phyloP scores from a whole-genome alignment of 2,797 vertebrate genomes.

The Sebastes diaconus region DNA sequence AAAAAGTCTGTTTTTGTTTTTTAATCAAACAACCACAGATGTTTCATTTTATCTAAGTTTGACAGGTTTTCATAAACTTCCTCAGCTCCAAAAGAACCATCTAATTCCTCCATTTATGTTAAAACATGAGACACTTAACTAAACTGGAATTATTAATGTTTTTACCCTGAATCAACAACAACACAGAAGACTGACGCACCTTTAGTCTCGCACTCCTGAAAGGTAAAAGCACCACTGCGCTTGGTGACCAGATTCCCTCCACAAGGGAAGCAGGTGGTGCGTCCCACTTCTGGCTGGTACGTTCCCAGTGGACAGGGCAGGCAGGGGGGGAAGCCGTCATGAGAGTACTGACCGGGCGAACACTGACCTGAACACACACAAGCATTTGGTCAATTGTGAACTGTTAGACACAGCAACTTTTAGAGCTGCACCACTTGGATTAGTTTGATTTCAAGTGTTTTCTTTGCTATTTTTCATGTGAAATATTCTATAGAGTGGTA shows the following conservation, averaged over 20 bases:
- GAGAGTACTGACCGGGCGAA: conserved; percentile 89
- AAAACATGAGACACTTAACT: not conserved
- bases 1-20: not conserved
- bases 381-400: not conserved
- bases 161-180: not conserved
- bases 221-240: conserved; percentile 83
- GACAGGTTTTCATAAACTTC: conserved; percentile 8
- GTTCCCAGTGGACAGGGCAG: conserved; percentile 87
- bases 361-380: conserved; percentile 88
- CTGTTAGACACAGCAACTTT: not conserved
- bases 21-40: conserved; percentile 3
- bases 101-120: not conserved
- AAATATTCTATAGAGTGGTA: not conserved
- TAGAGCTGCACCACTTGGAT: not conserved
- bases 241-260: conserved; percentile 90
- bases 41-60: conserved; percentile 18
- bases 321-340: conserved; percentile 92
- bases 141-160: not conserved
- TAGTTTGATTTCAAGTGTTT: not conserved
- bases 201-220: conserved; percentile 97
- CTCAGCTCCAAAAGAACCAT: not conserved
- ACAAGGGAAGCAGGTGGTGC: conserved; percentile 91
- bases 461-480: not conserved
- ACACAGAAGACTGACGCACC: conserved; percentile 77
- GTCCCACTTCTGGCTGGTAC: conserved; percentile 92